Conservation (phyloP, 2,888 invertebrate genomes). For the Cancer borealis region DNA sequence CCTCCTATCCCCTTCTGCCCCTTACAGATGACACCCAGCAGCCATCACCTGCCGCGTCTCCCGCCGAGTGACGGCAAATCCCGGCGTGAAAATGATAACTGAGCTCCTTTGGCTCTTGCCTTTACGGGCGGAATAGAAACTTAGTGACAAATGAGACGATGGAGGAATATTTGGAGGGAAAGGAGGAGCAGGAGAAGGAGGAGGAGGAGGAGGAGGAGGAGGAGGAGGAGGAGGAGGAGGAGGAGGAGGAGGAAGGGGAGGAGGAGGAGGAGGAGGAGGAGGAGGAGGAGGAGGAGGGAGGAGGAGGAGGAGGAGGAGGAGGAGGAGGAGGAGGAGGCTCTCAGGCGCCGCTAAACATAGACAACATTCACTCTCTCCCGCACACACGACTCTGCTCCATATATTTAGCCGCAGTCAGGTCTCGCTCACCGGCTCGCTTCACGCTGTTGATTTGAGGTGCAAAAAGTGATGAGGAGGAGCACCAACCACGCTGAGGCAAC, state of each 20-base stretch:
- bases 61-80: neutral
- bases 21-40: neutral
- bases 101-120: neutral
- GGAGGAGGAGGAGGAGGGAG: slow-evolving; percentile 15
- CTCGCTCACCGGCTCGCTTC: slow-evolving; percentile 43
- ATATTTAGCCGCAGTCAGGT: slow-evolving; percentile 41
- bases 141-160: neutral
- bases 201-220: neutral
- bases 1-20: neutral
- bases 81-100: slow-evolving; percentile 33
- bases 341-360: slow-evolving; percentile 37
- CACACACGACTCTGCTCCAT: slow-evolving; percentile 43
- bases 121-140: slow-evolving; percentile 30
- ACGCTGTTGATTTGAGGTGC: slow-evolving; percentile 32
- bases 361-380: slow-evolving; percentile 38
- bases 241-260: neutral
- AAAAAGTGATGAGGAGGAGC: slow-evolving; percentile 24
- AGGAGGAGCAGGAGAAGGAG: neutral
- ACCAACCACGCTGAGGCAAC: slow-evolving; percentile 15
- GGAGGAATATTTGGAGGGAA: neutral
- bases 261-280: neutral
- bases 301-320: neutral
- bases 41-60: neutral
- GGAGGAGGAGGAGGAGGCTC: neutral
- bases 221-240: neutral